Conservation (phyloP, 1,140 invertebrate species). For the Hormaphis cornu region DNA sequence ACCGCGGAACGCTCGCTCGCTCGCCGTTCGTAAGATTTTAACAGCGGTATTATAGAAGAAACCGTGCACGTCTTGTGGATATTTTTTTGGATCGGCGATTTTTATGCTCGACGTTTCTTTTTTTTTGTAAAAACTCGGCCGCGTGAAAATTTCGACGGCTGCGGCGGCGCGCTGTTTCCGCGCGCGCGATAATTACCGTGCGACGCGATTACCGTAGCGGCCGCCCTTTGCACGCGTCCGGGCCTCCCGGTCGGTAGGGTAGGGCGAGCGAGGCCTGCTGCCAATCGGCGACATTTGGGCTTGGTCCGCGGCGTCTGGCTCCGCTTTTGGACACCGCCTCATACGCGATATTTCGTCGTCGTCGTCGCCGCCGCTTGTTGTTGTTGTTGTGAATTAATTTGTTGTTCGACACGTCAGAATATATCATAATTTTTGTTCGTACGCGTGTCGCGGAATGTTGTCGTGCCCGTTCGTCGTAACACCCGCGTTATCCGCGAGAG, state of each 20-base stretch:
- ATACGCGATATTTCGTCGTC: neutral
- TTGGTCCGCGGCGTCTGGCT: conserved; percentile 30
- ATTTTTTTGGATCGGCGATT: neutral
- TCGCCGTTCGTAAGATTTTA: neutral
- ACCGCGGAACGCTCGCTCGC: neutral
- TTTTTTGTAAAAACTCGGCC: too few relatives aligned
- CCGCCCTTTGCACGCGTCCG: conserved; percentile 16
- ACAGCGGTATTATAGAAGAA: neutral
- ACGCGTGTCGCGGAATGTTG: neutral
- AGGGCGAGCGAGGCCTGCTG: conserved; percentile 29
- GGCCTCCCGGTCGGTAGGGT: conserved; percentile 28
- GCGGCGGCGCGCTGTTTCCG: too few relatives aligned
- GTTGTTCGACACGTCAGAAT: neutral
- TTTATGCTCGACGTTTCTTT: neutral
- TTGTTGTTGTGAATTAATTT: neutral
- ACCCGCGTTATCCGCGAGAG: too few relatives aligned
- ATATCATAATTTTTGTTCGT: neutral
- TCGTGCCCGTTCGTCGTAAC: too few relatives aligned
- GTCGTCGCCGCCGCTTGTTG: neutral
- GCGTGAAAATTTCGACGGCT: neutral
- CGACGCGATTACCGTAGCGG: conserved; percentile 18
- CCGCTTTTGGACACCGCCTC: conserved; percentile 30
- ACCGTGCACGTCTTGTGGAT: too few relatives aligned
- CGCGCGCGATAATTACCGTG: conserved; percentile 20
- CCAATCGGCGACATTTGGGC: conserved; percentile 30